Conservation (phyloP, 2,797 vertebrate genomes). For the Sebastes nivosus region DNA sequence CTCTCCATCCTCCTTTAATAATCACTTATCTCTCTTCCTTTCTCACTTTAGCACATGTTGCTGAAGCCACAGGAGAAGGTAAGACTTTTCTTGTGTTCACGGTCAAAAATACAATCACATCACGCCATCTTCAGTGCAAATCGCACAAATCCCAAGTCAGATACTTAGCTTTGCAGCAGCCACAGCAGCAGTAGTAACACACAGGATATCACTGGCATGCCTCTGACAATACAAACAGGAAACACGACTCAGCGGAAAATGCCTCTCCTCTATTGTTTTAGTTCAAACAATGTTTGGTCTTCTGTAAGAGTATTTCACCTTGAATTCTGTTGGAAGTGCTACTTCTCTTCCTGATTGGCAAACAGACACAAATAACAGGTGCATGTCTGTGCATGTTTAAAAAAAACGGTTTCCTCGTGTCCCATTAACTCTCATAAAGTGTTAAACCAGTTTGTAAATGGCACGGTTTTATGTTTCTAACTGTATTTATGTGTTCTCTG, state of each 20-base stretch:
- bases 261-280: conserved; percentile 12
- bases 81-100: conserved; percentile 12
- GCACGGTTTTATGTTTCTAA: not conserved
- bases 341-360: not conserved
- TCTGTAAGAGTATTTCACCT: not conserved
- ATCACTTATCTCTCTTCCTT: not conserved
- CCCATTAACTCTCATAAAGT: not conserved
- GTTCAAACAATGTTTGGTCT: not conserved
- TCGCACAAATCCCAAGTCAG: conserved; percentile 1
- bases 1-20: not conserved
- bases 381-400: not conserved
- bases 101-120: not conserved
- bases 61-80: conserved; percentile 40
- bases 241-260: conserved; percentile 19
- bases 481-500: conserved; percentile 25
- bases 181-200: not conserved
- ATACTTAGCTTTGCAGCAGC: not conserved
- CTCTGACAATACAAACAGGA: conserved; percentile 45
- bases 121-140: not conserved
- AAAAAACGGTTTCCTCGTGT: not conserved
- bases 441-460: not conserved
- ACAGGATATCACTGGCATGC: conserved; percentile 54
- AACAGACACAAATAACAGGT: not conserved
- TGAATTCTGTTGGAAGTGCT: not conserved
- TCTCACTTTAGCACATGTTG: conserved; percentile 17